Conservation (phyloP, 2,797 vertebrate genomes). For the Loriculus beryllinus region DNA sequence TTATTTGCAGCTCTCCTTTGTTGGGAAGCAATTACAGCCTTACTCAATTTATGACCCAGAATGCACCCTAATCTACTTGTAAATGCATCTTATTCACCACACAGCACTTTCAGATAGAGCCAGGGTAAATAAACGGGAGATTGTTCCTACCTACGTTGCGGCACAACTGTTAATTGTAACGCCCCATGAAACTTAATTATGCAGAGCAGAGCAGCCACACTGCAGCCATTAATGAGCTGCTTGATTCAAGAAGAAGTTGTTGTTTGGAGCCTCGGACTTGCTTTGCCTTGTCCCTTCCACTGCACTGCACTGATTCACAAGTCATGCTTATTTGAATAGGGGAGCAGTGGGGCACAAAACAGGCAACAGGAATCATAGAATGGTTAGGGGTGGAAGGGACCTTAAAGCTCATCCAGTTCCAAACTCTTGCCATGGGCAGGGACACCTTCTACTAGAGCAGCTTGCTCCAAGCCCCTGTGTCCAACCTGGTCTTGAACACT, state of each 20-base stretch:
- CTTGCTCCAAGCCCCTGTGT: background rate
- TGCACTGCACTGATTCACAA: constrained; percentile 55
- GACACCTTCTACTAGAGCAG: background rate
- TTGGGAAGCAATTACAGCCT: constrained; percentile 74
- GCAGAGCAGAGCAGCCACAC: constrained; percentile 73
- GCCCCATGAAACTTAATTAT: constrained; percentile 79
- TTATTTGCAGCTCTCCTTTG: constrained; percentile 69
- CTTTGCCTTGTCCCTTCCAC: constrained; percentile 64
- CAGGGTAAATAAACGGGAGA: constrained; percentile 72
- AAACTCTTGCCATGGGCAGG: accelerated
- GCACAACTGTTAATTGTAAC: constrained; percentile 75
- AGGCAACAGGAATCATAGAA: background rate
- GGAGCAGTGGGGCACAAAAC: constrained; percentile 21
- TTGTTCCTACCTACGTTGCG: constrained; percentile 70
- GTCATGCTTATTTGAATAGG: constrained; percentile 46
- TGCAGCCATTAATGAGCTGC: constrained; percentile 77
- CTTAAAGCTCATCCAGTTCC: background rate
- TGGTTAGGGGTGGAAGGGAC: background rate
- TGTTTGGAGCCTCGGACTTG: constrained; percentile 69
- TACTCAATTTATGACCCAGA: constrained; percentile 74
- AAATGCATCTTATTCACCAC: constrained; percentile 71
- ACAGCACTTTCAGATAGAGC: constrained; percentile 64
- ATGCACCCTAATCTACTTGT: constrained; percentile 72
- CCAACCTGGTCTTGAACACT: background rate
- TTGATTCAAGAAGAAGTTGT: constrained; percentile 79